Evolutionary conservation across 2,797 vertebrate genomes (phyloP), one percentile per base, ranked within the genome.

Genomic region (Cyclopterus lumpus): DNA sequence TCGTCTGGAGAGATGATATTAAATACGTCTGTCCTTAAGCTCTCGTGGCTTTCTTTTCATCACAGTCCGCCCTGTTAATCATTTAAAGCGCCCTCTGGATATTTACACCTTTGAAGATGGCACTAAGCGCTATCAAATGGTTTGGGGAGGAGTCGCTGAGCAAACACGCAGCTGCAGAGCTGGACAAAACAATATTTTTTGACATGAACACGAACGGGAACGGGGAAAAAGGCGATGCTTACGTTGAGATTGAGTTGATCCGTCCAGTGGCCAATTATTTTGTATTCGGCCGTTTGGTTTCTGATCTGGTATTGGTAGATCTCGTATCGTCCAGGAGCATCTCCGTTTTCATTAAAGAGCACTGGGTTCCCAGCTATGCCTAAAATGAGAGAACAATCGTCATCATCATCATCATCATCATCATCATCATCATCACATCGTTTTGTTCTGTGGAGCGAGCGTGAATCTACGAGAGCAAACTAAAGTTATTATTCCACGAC

Each of bases 291-390:
- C 0, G 96, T 97, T 78, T 86, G 91, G 73, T 99, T 99, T 87
- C 91, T 94, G 82, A 98, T 94, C 93, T 99, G 98, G 93, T 99
- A 99, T 81, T 99, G 98, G 91, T 98, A 99, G 93, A 99, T 98
- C 88, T 99, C 98, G 0, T 99, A 99, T 62, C 97, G 97, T 30
- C 98, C 98, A 0, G 98, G 98, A 0, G 98, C 97, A 0, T 99
- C 98, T 61, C 98, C 98, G 0, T 99, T 99, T 91, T 98, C 97
- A 1, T 99, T 99, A 91, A 99, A 99, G 0, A 97, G 97, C 86
- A 99, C 98, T 0, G 98, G 98, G 86, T 97, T 99, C 46, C 97
- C 97, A 14, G 96, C 97, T 4, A 98, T 99, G 81, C 98, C 98
- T 99, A 66, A 78, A n/a, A 80, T 46, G 54, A 89, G 55, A 84